Evolutionary conservation across 1,140 invertebrate genomes (phyloP).

Genomic region (Grapholita molesta): DNA sequence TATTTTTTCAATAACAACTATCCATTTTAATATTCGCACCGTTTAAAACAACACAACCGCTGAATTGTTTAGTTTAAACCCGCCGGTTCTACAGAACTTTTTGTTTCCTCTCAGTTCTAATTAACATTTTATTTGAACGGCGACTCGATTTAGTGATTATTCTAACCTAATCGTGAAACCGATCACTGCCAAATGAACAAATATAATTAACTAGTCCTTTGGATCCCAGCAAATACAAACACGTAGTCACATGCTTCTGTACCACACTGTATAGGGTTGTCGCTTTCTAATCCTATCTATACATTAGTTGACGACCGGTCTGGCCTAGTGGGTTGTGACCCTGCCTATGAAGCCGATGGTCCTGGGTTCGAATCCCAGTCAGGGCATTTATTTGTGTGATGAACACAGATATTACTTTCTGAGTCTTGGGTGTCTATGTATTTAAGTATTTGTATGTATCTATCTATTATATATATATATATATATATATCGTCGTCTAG

Average conservation of each 20-base stretch:
- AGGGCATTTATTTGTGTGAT: too few species aligned
- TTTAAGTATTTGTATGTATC: too few species aligned
- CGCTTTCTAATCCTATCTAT: background rate
- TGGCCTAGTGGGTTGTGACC: too few species aligned
- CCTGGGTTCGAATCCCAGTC: too few species aligned
- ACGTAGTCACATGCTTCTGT: background rate
- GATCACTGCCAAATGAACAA: background rate
- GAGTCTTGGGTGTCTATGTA: too few species aligned
- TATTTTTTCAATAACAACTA: too few species aligned
- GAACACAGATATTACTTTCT: too few species aligned
- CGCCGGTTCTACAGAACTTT: too few species aligned
- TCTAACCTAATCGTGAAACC: background rate
- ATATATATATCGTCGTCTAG: too few species aligned
- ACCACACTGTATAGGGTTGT: background rate
- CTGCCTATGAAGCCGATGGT: too few species aligned
- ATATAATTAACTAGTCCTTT: conserved; percentile 11
- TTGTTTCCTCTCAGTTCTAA: background rate
- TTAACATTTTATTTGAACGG: background rate
- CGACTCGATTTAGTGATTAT: background rate
- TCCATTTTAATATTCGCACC: too few species aligned
- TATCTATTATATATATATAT: too few species aligned
- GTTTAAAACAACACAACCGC: background rate
- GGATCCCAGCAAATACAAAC: background rate
- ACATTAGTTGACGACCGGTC: background rate
- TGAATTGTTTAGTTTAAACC: background rate